Conservation (phyloP, 2,888 invertebrate genomes). For the Clistopyga incitator region DNA sequence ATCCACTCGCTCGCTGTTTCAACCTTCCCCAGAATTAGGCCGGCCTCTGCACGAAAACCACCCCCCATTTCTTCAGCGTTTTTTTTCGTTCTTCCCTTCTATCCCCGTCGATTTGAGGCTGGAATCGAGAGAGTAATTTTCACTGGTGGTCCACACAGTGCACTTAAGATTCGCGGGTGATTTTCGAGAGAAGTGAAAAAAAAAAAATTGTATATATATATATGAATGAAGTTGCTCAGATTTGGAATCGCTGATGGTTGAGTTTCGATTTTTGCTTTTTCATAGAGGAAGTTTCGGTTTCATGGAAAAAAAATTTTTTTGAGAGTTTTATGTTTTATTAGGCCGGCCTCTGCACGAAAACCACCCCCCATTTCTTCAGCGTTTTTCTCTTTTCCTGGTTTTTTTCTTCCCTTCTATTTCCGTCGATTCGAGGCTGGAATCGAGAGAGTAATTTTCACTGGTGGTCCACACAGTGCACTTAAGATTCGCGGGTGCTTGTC, state of each 20-base stretch:
- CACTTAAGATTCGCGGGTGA: neutral
- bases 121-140: constrained; percentile 22
- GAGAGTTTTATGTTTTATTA: too few species aligned
- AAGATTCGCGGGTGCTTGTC: neutral
- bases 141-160: constrained; percentile 1
- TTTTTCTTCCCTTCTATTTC: constrained; percentile 2
- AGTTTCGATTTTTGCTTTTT: neutral
- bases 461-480: neutral
- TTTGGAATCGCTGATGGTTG: neutral
- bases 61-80: constrained; percentile 11
- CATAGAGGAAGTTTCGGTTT: too few species aligned
- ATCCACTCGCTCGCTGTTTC: constrained; percentile 45
- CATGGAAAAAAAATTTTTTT: too few species aligned
- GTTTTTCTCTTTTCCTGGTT: too few species aligned
- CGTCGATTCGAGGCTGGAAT: constrained; percentile 28
- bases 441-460: constrained; percentile 27
- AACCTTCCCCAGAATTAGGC: constrained; percentile 58
- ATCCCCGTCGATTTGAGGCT: constrained; percentile 23
- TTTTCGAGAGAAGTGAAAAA: neutral
- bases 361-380: constrained; percentile 19
- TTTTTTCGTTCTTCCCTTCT: neutral
- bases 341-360: constrained; percentile 50
- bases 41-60: constrained; percentile 46
- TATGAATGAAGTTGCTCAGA: neutral
- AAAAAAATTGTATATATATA: too few species aligned